These are phyloP conservation scores for Gila orcuttii DNA, from an alignment of 2,113 vertebrate genomes.

Conservation along the genomic window DNA sequence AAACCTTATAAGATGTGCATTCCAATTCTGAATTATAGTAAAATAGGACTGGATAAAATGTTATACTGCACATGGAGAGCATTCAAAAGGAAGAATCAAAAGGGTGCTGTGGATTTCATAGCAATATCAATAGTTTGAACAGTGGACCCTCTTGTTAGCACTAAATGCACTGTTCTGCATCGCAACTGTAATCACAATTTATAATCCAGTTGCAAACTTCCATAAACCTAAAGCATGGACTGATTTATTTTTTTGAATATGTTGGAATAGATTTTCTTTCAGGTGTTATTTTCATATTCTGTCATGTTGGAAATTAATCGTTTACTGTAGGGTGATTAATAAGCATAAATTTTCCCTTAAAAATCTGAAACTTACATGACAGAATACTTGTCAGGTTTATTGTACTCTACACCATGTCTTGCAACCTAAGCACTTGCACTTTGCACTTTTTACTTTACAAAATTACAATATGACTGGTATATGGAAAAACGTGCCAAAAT, in stretches of 20 bases:
- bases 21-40: not conserved
- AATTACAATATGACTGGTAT: not conserved
- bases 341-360: not conserved
- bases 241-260: not conserved
- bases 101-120: not conserved
- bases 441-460: not conserved
- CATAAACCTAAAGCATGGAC: not conserved
- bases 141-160: not conserved
- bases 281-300: not conserved
- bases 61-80: conserved; percentile 10
- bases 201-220: not conserved
- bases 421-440: not conserved
- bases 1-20: conserved; percentile 14
- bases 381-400: not conserved
- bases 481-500: not conserved
- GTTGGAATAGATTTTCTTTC: not conserved
- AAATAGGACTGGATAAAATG: not conserved
- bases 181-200: not conserved
- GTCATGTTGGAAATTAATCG: not conserved
- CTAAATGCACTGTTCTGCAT: not conserved
- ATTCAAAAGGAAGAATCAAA: not conserved
- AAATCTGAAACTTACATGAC: not conserved
- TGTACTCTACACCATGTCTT: not conserved
- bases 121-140: not conserved
- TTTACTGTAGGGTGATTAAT: not conserved